Evolutionary conservation across 1,140 invertebrate genomes (phyloP).

Genomic region (Rhopalosiphum padi): DNA sequence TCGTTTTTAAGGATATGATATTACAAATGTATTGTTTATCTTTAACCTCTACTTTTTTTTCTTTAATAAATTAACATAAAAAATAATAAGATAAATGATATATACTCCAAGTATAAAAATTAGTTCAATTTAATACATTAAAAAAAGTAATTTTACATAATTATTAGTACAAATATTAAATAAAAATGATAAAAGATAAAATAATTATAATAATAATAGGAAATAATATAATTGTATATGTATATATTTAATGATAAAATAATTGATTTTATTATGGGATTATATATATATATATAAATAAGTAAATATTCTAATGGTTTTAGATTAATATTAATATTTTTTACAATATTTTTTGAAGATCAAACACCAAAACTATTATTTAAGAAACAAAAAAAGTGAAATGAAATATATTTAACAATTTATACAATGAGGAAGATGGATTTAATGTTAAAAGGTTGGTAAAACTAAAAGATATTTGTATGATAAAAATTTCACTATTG

Average conservation of each 20-base stretch:
- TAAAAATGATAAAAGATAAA: neutral
- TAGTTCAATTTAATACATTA: neutral
- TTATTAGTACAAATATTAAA: neutral
- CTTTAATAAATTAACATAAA: neutral
- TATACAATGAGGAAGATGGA: neutral
- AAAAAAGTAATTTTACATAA: neutral
- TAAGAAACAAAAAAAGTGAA: neutral
- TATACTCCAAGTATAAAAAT: neutral
- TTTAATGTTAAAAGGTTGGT: neutral
- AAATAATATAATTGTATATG: neutral
- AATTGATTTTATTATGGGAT: neutral
- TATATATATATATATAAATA: neutral
- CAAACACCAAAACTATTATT: neutral
- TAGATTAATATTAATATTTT: neutral
- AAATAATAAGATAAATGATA: neutral
- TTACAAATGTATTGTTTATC: neutral
- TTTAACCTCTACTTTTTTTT: neutral
- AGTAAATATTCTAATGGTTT: neutral
- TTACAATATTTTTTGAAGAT: neutral
- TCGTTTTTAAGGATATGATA: neutral
- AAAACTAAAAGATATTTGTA: neutral
- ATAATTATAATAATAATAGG: neutral
- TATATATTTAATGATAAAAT: neutral
- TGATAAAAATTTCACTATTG: neutral
- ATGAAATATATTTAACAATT: neutral